Conservation (phyloP, 2,888 invertebrate species). For the Mythimna impura region DNA sequence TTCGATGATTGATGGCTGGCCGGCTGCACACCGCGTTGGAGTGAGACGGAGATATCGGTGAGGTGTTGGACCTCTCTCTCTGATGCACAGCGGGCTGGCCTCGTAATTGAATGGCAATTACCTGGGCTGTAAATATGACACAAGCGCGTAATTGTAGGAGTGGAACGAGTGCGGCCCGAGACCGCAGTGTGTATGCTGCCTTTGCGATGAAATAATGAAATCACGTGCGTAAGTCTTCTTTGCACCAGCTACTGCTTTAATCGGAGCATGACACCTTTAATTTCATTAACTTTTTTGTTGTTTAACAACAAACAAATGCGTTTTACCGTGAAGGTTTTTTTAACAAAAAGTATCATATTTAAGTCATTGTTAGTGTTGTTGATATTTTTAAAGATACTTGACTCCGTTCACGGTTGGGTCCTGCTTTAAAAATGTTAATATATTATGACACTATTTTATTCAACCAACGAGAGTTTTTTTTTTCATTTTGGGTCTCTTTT, state of each 20-base stretch:
- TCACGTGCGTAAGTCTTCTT: slow-evolving; percentile 76
- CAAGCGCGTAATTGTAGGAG: slow-evolving; percentile 90
- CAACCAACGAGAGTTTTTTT: slow-evolving; percentile 51
- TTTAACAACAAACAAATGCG: slow-evolving; percentile 42
- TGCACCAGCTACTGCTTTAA: slow-evolving; percentile 60
- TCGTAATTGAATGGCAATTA: slow-evolving; percentile 91
- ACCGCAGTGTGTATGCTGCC: slow-evolving; percentile 83
- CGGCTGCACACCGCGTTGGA: slow-evolving; percentile 81
- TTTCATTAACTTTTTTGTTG: slow-evolving; percentile 51
- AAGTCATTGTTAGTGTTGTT: slow-evolving; percentile 46
- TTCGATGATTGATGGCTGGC: slow-evolving; percentile 89
- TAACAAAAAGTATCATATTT: slow-evolving; percentile 56
- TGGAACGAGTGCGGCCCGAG: slow-evolving; percentile 85
- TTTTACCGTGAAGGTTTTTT: slow-evolving; percentile 45
- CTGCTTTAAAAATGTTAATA: slow-evolving; percentile 62
- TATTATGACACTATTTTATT: slow-evolving; percentile 70
- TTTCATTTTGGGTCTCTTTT: slow-evolving; percentile 52
- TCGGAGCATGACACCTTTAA: slow-evolving; percentile 51
- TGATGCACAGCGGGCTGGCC: slow-evolving; percentile 82
- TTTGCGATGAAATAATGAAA: slow-evolving; percentile 87
- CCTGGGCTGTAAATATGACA: slow-evolving; percentile 91
- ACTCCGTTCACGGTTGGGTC: slow-evolving; percentile 67
- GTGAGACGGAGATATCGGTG: slow-evolving; percentile 70
- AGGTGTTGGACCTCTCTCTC: slow-evolving; percentile 73
- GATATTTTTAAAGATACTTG: slow-evolving; percentile 58